These are phyloP conservation scores for Drosophila colorata DNA, from an alignment of 2,888 invertebrate genomes.

Conservation along the genomic window DNA sequence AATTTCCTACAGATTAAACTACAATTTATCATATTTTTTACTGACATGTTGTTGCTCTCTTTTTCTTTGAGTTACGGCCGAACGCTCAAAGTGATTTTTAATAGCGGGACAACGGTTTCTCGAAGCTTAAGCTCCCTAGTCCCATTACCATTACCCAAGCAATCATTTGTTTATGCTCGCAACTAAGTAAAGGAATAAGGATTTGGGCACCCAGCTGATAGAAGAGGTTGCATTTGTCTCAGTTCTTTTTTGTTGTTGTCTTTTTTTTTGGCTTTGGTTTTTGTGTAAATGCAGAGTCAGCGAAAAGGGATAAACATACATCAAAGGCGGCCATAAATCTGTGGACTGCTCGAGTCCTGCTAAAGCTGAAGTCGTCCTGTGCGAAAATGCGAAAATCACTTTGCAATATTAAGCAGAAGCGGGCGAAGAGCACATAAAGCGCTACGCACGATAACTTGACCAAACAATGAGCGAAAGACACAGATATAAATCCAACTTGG, in stretches of 20 bases:
- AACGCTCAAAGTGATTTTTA: conserved; percentile 79
- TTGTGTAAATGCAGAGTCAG: conserved; percentile 58
- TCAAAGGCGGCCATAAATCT: conserved; percentile 73
- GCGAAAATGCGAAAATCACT: conserved; percentile 68
- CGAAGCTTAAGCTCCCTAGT: conserved; percentile 49
- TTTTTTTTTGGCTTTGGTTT: not conserved
- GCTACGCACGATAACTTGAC: conserved; percentile 75
- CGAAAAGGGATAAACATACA: conserved; percentile 62
- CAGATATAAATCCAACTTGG: conserved; percentile 74
- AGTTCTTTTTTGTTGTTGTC: conserved; percentile 4
- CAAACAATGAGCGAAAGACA: conserved; percentile 62
- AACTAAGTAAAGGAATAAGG: conserved; percentile 22
- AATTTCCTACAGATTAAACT: conserved; percentile 77
- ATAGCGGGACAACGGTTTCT: conserved; percentile 61
- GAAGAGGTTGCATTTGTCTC: conserved; percentile 23
- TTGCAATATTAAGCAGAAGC: conserved; percentile 47
- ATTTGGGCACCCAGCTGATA: conserved; percentile 28
- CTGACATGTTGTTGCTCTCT: conserved; percentile 43
- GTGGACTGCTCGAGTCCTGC: conserved; percentile 29
- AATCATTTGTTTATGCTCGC: conserved; percentile 57
- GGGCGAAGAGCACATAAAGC: conserved; percentile 57
- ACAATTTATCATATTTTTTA: conserved; percentile 77
- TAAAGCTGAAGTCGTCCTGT: conserved; percentile 1
- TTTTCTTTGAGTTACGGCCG: conserved; percentile 51
- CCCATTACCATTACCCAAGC: conserved; percentile 46